phyloP scores from a whole-genome alignment of 2,113 vertebrate species.

The Poeciliopsis prolifica region DNA sequence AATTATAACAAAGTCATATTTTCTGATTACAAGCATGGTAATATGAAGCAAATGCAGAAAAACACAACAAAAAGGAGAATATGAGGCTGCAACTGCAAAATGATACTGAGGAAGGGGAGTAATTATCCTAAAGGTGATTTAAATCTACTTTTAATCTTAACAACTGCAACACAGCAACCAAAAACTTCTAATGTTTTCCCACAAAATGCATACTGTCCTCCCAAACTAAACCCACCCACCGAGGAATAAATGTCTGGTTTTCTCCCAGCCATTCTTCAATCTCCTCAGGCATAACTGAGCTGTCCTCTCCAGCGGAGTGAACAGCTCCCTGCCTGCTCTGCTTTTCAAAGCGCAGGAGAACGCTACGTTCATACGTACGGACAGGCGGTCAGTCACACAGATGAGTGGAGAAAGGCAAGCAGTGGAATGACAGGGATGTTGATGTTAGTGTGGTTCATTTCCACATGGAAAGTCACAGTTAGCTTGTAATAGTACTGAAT shows the following conservation, averaged over 20 bases:
- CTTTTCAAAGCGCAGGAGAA: slow-evolving; percentile 75
- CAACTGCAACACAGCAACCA: slow-evolving; percentile 2
- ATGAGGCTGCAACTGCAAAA: slow-evolving; percentile 7
- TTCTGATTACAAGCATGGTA: not conserved
- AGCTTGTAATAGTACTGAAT: not conserved
- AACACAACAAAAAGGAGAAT: not conserved
- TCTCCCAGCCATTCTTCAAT: slow-evolving; percentile 51
- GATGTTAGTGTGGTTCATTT: slow-evolving; percentile 60
- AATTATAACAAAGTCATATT: not conserved
- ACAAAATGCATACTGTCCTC: slow-evolving; percentile 14
- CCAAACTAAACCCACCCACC: slow-evolving; percentile 55
- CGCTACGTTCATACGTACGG: slow-evolving; percentile 76
- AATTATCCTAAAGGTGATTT: slow-evolving; percentile 17
- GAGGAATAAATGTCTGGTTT: slow-evolving; percentile 60
- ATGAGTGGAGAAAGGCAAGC: slow-evolving; percentile 60
- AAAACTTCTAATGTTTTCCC: slow-evolving; percentile 17
- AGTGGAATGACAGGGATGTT: slow-evolving; percentile 70
- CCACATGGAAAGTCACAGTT: not conserved
- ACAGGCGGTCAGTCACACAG: slow-evolving; percentile 57
- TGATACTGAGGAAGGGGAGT: not conserved
- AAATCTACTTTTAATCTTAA: slow-evolving; percentile 14
- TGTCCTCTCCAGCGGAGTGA: slow-evolving; percentile 22
- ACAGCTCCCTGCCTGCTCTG: slow-evolving; percentile 49
- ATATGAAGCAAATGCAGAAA: slow-evolving; percentile 4
- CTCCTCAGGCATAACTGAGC: slow-evolving; percentile 32